A percentile compares a stretch with the other conserved stretches of the same genome.
Evolutionary conservation across 2,797 vertebrate genomes (phyloP).

Genomic region (Ctenosaura bakeri): DNA sequence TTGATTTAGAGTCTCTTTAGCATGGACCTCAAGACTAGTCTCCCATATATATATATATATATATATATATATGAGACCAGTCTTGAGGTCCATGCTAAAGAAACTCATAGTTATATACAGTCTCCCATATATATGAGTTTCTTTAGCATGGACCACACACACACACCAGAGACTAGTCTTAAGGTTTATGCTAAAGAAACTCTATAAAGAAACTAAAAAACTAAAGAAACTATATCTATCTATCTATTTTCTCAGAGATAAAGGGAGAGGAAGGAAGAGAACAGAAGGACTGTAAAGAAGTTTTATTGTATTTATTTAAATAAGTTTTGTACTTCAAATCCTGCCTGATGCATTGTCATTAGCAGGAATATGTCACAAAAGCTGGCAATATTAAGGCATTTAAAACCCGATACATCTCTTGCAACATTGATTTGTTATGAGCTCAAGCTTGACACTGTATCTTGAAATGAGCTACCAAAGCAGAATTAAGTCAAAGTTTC

Average conservation of each 20-base stretch:
- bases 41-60: background rate
- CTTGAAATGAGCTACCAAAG: background rate
- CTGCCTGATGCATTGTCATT: background rate
- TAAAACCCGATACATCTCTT: background rate
- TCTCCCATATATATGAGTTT: too few relatives aligned
- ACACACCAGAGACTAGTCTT: too few relatives aligned
- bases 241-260: background rate
- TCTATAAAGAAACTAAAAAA: too few relatives aligned
- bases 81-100: too few relatives aligned
- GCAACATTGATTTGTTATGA: background rate
- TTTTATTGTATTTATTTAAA: slow-evolving; percentile 10
- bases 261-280: background rate
- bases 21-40: background rate
- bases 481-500: background rate
- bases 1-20: background rate
- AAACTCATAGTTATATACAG: too few relatives aligned
- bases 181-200: too few relatives aligned
- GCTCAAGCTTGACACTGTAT: too few relatives aligned
- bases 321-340: background rate
- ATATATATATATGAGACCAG: too few relatives aligned
- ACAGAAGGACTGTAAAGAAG: background rate
- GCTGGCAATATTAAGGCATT: background rate
- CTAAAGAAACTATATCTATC: too few relatives aligned
- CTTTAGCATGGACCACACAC: too few relatives aligned
- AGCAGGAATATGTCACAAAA: background rate